Conservation (phyloP, 2,113 vertebrate genomes). For the Scopus umbretta region DNA sequence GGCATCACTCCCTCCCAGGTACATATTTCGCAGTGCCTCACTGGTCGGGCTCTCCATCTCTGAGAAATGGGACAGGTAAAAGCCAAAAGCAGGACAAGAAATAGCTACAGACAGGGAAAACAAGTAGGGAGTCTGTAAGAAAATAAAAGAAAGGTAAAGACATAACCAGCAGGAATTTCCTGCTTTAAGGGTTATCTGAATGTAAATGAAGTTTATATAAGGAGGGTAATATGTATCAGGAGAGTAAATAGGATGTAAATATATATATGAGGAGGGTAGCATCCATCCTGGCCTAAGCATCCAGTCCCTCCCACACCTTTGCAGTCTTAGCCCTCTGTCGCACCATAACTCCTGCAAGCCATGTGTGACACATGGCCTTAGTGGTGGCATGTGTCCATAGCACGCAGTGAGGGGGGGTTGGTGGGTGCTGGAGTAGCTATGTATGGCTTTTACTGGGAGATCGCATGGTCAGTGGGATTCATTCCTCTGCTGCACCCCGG, state of each 20-base stretch:
- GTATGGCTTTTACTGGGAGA: background rate
- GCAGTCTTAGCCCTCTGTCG: background rate
- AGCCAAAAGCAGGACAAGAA: background rate
- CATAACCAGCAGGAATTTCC: background rate
- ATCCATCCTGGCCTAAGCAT: background rate
- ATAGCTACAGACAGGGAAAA: background rate
- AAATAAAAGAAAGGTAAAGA: background rate
- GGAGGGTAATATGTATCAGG: background rate
- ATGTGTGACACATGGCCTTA: accelerated
- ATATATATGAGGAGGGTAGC: background rate
- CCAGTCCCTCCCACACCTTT: background rate
- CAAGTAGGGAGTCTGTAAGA: background rate
- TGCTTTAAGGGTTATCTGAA: background rate
- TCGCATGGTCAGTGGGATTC: background rate
- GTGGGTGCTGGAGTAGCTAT: background rate
- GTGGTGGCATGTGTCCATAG: background rate
- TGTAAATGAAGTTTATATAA: background rate
- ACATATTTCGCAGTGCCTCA: accelerated
- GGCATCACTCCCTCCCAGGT: background rate
- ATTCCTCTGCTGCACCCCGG: background rate
- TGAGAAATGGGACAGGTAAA: background rate
- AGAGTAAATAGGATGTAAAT: background rate
- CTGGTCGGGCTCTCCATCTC: background rate
- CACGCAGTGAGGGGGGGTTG: accelerated
- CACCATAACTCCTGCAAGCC: background rate